Evolutionary conservation across 2,113 vertebrate genomes (phyloP).

Genomic region (Chaetodon auriga): DNA sequence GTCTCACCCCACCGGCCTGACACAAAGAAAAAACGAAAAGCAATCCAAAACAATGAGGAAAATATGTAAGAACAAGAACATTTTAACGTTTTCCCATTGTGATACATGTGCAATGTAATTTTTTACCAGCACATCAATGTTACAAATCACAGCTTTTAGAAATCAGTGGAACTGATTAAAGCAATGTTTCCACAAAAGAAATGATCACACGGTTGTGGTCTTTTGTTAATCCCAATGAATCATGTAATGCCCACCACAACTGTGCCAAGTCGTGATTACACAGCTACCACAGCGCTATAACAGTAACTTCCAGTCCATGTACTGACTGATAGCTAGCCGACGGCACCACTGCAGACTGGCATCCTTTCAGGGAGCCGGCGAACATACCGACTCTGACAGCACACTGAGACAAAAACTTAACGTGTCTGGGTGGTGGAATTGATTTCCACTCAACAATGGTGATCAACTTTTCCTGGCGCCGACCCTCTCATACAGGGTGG

Average conservation of each 20-base stretch:
- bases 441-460: not conserved
- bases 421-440: not conserved
- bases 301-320: not conserved
- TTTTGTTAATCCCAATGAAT: not conserved
- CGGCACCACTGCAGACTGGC: not conserved
- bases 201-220: too few relatives aligned
- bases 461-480: conserved; percentile 32
- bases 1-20: not conserved
- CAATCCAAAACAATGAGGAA: not conserved
- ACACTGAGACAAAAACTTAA: not conserved
- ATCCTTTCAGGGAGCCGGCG: not conserved
- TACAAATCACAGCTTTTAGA: not conserved
- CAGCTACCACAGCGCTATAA: not conserved
- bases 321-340: not conserved
- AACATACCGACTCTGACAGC: not conserved
- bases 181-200: not conserved
- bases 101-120: not conserved
- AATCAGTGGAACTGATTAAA: not conserved
- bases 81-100: not conserved
- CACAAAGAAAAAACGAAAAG: not conserved
- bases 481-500: conserved; percentile 60
- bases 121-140: not conserved
- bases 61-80: not conserved
- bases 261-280: not conserved
- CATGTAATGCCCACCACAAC: not conserved